A percentile compares a stretch with the other conserved stretches of the same genome.
Evolutionary conservation across 1,140 invertebrate species (phyloP).

Genomic region (Pogonomyrmex californicus): DNA sequence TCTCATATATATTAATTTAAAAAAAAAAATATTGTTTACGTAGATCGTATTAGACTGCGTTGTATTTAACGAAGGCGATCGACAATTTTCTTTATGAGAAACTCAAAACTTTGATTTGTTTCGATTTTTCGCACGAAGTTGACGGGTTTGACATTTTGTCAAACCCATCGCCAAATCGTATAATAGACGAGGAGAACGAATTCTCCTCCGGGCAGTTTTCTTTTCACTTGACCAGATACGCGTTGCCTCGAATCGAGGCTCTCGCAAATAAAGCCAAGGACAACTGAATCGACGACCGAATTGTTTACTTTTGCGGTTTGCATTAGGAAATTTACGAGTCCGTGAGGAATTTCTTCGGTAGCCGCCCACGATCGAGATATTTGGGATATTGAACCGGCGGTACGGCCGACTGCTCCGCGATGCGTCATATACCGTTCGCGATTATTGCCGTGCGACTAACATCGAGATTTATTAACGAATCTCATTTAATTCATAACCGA

Average conservation of each 20-base stretch:
- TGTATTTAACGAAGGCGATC: neutral
- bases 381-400: slow-evolving; percentile 36
- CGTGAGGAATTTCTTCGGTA: slow-evolving; percentile 34
- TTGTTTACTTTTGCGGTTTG: slow-evolving; percentile 49
- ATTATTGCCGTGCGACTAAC: neutral
- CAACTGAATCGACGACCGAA: slow-evolving; percentile 21
- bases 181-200: neutral
- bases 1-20: neutral
- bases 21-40: neutral
- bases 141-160: neutral
- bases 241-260: neutral
- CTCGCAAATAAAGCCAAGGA: slow-evolving; percentile 54
- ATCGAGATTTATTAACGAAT: slow-evolving; percentile 11
- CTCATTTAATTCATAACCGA: neutral
- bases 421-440: neutral
- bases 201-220: neutral
- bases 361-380: slow-evolving; percentile 40
- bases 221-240: neutral
- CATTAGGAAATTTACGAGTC: slow-evolving; percentile 55
- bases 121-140: neutral
- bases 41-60: neutral
- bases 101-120: neutral
- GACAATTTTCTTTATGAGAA: neutral
- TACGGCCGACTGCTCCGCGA: neutral
- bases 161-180: neutral